Base-by-base conservation (phyloP, 2,113 vertebrate genomes). In the Noctilio leporinus region DNA sequence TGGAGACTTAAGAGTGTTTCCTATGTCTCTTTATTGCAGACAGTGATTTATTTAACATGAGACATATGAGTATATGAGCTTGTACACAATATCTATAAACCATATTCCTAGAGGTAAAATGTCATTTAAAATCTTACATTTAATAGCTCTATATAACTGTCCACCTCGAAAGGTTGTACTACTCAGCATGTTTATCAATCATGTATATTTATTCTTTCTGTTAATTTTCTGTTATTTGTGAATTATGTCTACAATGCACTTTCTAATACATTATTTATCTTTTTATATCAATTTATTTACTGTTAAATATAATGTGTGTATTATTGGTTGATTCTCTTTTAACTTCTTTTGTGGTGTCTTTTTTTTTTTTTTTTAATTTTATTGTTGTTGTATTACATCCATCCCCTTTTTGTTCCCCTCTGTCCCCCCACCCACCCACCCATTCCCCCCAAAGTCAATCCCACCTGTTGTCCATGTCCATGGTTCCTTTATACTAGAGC, bases 111-210 rank as follows among this genome's bases (percentile, higher is more conserved):
- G 20, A 75, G 16, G 28, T 53, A 94, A 82, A 86, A 73, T 72
- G 4, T 49, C 35, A 83, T 86, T 62, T 92, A 38, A 89, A 94
- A 72, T 20, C 70, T 96, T 94, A 89, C 28, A 55, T 69, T 90
- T 78, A 84, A 53, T 90, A 69, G 49, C 14, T 90, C 26, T 70
- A 45, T 77, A 26, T 59, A 86, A 80, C 6, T 9, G 38, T 64
- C 14, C 10, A 8, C 55, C 5, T 53, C 24, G 7, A 16, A 85
- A 77, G 51, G n/a, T 82, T 89, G 4, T 67, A 49, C n/a, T 82
- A 72, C 86, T 38, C 43, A 70, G 47, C 7, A 86, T 38, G 10
- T 22, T 86, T 40, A 57, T 65, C 16, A 43, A 43, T 5, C 26
- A 0, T 35, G 2, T 72, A n/a, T 62, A 28, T 49, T 77, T 77